Percentiles rank a stretch among this genome's conserved stretches.
Conservation (phyloP, 2,113 vertebrate genomes). For the Cisticola juncidis region DNA sequence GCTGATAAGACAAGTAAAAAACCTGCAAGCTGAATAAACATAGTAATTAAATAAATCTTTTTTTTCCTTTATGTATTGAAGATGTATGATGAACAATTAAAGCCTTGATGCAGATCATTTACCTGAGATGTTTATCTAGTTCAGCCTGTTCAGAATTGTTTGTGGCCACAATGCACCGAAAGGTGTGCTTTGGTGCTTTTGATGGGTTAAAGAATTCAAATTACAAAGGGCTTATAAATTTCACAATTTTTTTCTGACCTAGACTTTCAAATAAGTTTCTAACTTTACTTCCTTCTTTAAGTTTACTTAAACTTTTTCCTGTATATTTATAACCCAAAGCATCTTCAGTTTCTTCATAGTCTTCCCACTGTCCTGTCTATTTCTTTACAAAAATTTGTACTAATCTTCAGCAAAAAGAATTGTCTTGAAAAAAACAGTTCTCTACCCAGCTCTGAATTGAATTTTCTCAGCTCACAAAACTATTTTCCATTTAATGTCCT, state of each 20-base stretch:
- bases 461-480: neutral
- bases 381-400: neutral
- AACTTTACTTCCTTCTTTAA: neutral
- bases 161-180: neutral
- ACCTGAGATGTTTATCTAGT: neutral
- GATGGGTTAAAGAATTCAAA: neutral
- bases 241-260: neutral
- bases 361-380: neutral
- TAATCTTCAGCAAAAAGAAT: neutral
- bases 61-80: neutral
- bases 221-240: neutral
- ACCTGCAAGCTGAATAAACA: neutral
- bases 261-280: neutral
- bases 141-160: neutral
- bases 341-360: neutral
- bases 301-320: neutral
- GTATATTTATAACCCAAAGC: neutral
- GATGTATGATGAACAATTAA: neutral
- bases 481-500: neutral
- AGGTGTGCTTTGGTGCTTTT: neutral
- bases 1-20: neutral
- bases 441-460: neutral
- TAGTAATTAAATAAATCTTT: neutral
- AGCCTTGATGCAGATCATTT: neutral
- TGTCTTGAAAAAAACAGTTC: neutral